Conservation (phyloP, 2,888 invertebrate species). For the Mellilla xanthometata region DNA sequence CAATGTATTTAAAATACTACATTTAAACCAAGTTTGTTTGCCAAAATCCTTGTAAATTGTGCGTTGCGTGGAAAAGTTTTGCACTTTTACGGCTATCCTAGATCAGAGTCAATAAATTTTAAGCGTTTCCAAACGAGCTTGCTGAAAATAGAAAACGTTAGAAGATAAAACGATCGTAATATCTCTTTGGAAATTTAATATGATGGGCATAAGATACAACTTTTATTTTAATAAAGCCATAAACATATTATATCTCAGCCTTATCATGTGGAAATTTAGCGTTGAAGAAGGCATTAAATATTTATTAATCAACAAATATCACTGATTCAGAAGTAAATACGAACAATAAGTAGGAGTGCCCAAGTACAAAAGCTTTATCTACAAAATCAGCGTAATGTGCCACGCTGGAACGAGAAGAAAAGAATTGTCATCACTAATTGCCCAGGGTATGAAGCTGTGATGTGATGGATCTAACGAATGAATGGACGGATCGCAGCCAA, state of each 20-base stretch:
- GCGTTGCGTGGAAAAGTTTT: conserved; percentile 59
- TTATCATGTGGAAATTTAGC: conserved; percentile 1
- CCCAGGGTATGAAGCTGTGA: conserved; percentile 49
- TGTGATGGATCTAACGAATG: conserved; percentile 55
- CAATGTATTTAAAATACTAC: too few relatives aligned
- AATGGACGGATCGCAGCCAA: conserved; percentile 51
- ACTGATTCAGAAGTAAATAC: too few relatives aligned
- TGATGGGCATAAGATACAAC: conserved; percentile 57
- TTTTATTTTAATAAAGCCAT: conserved; percentile 44
- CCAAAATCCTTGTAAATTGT: conserved; percentile 54
- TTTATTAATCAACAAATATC: not conserved
- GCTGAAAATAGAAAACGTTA: conserved; percentile 55
- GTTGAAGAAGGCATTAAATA: not conserved
- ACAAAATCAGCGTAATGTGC: too few relatives aligned
- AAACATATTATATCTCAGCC: conserved; percentile 7
- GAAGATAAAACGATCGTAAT: conserved; percentile 67
- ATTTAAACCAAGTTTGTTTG: conserved; percentile 48
- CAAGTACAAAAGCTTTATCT: too few relatives aligned
- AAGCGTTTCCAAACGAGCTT: conserved; percentile 57
- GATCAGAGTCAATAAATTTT: conserved; percentile 61
- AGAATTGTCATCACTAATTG: conserved; percentile 56
- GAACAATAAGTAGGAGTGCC: too few relatives aligned
- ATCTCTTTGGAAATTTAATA: conserved; percentile 65
- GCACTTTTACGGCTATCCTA: conserved; percentile 58
- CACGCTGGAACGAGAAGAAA: conserved; percentile 29